Base-by-base conservation (phyloP, 2,888 invertebrate genomes). In the Hypsopygia costalis region DNA sequence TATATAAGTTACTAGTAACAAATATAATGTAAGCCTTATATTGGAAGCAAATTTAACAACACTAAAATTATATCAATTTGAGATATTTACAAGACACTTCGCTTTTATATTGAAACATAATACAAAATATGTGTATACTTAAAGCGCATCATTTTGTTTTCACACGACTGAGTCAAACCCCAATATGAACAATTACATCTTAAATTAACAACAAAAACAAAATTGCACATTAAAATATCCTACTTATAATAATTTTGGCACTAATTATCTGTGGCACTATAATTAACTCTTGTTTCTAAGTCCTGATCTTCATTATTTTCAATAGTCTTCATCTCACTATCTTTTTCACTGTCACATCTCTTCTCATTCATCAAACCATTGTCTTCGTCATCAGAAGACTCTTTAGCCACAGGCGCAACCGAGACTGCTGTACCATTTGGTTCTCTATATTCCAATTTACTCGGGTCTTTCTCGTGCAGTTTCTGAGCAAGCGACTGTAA, bases 401-500 rank as follows among this genome's bases (percentile, higher is more conserved):
- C 91, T 46, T 87, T 85, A 37, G 86, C 81, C 6, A 73, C 61
- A 35, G 78, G 67, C 58, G 65, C 71, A 46, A 53, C 73, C 9
- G 78, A 42, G 51, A 65, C 41, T 52, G 61, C 44, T 49, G 74
- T 69, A 46, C 75, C 70, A 40, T 78, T 85, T 1, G 90, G 79
- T 51, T 91, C 91, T 71, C 92, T 89, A 45, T 91, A 91, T 46
- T 93, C 93, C 66, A 95, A 79, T 79, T 95, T 95, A 12, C 91
- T 92, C 4, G 95, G 94, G 79, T 95, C 95, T 65, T 95, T 95
- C 58, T 94, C 94, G 66, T 94, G 94, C 50, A 96, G 90, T 68
- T 94, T 95, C 62, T 94, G 92, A 25, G 96, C 95, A 53, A 96
- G 87, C 51, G 93, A 90, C 91, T 96, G 91, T 22, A 98, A 90